These are phyloP conservation scores for Caracal caracal DNA, from an alignment of 2,113 vertebrate species.

Conservation along the genomic window DNA sequence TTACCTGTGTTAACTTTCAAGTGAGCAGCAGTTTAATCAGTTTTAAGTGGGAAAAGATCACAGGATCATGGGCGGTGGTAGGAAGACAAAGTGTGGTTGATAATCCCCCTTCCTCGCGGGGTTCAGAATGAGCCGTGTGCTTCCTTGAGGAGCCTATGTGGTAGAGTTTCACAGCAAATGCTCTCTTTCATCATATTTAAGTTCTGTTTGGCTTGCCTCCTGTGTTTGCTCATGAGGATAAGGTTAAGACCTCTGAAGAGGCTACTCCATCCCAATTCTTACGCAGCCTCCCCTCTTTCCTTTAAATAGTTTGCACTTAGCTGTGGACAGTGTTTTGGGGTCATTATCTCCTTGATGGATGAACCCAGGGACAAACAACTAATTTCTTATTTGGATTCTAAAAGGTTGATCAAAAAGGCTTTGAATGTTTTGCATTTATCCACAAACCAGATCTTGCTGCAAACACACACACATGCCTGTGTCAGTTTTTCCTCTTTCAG, in stretches of 20 bases:
- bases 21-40: neutral
- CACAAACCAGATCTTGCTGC: neutral
- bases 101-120: neutral
- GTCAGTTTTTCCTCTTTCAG: neutral
- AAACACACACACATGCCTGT: neutral
- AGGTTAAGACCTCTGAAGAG: conserved; percentile 77
- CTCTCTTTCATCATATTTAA: conserved; percentile 51
- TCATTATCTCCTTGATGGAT: conserved; percentile 81
- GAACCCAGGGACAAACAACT: conserved; percentile 70
- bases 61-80: neutral
- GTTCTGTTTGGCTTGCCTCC: conserved; percentile 65
- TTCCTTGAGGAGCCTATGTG: neutral
- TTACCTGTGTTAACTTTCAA: neutral
- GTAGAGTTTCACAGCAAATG: neutral
- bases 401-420: neutral
- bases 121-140: rapidly evolving
- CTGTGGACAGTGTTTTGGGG: conserved; percentile 74
- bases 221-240: conserved; percentile 70
- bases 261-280: conserved; percentile 78
- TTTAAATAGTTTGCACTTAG: conserved; percentile 72
- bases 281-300: conserved; percentile 54
- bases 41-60: conserved; percentile 37
- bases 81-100: neutral
- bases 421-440: conserved; percentile 27
- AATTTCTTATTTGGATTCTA: conserved; percentile 74